Percentiles rank a stretch among this genome's conserved stretches.
phyloP scores from a whole-genome alignment of 2,888 invertebrate species.

The Nemoura dubitans region DNA sequence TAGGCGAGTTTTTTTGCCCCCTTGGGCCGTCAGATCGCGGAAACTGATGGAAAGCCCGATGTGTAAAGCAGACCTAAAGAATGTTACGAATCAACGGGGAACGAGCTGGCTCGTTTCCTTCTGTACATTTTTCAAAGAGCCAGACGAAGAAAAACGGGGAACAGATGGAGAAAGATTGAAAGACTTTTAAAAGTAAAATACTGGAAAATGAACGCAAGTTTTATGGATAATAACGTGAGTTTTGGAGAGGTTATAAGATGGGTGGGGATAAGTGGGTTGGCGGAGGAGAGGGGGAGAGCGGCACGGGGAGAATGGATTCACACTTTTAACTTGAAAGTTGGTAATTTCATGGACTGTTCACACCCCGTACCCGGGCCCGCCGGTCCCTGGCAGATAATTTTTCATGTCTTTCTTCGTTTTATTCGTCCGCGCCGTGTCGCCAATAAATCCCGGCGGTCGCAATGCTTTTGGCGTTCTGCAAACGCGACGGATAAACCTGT shows the following conservation, averaged over 20 bases:
- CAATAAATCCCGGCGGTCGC: background rate
- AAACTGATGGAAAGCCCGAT: constrained; percentile 36
- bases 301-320: background rate
- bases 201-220: constrained; percentile 47
- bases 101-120: constrained; percentile 24
- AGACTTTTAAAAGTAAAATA: constrained; percentile 44
- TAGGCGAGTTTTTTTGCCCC: constrained; percentile 29
- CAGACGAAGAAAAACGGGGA: constrained; percentile 33
- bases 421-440: background rate
- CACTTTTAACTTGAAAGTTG: constrained; percentile 41
- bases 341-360: constrained; percentile 48
- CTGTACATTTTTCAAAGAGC: constrained; percentile 40
- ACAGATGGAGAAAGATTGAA: background rate
- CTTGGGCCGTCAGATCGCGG: constrained; percentile 24
- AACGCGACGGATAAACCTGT: background rate
- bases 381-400: constrained; percentile 46
- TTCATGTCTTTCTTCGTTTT: constrained; percentile 37
- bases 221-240: constrained; percentile 36
- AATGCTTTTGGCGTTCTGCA: background rate
- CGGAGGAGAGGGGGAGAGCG: background rate
- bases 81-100: constrained; percentile 43
- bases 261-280: background rate
- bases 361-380: background rate
- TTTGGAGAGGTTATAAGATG: background rate
- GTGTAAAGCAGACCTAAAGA: constrained; percentile 44